Evolutionary conservation across 2,113 vertebrate genomes (phyloP), one percentile per base, ranked within the genome.

Genomic region (Istiophorus platypterus): DNA sequence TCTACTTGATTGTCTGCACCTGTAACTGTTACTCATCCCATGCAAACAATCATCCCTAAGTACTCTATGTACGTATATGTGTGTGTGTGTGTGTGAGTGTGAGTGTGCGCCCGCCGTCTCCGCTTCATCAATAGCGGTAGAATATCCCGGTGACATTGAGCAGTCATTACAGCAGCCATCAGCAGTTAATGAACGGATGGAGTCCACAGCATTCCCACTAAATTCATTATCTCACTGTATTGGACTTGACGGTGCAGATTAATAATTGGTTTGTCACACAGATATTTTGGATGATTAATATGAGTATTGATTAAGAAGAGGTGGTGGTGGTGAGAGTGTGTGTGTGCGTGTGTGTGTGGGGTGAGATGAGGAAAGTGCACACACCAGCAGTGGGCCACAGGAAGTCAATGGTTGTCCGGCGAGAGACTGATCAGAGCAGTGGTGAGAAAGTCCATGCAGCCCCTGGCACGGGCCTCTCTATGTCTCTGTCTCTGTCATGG

Each of bases 111-210:
- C 1, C 24, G 42, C 20, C 49, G 7, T 52, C 56, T 47, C 47
- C 1, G 64, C 70, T 82, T 85, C 91, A 87, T 94, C 94, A 93
- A 95, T 94, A 94, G 88, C 45, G 67, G 82, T 86, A 90, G 92
- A 94, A 93, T 93, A 95, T 92, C 91, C 92, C 66, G 91, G 86
- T 94, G 95, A 95, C 94, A 95, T 94, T 93, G 94, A 94, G 92
- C 94, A 94, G 93, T 95, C 94, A 92, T 92, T 96, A 95, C 90
- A 72, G 87, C 91, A 92, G 92, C 94, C 93, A 94, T 95, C 95
- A 95, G 93, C 94, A 96, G 92, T 96, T 96, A 95, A 96, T 96
- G 95, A 96, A 96, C 86, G 93, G 93, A 95, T 94, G 92, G 92
- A 95, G 93, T 95, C 93, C 93, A 94, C 92, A 93, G 94, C 93